Evolutionary conservation across 1,140 invertebrate species (phyloP), one percentile per base, ranked within the genome.

Genomic region (Megalonaias nervosa): DNA sequence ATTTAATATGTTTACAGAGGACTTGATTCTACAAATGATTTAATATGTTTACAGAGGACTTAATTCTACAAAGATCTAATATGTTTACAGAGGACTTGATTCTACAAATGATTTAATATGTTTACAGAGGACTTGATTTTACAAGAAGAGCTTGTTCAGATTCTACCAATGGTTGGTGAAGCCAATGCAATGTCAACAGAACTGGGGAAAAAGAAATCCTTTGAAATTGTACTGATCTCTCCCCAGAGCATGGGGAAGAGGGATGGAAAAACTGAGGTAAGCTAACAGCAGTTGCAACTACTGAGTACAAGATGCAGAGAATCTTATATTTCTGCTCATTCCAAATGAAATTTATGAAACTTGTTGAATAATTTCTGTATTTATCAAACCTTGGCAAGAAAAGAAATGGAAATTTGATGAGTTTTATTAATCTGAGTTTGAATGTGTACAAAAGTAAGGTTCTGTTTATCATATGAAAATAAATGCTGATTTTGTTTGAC

Each of bases 101-200:
- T 31, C 26, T 31, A 31, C 26, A 48, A 1, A 48, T 48, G 38
- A 48, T 48, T 48, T 48, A 48, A 48, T 68, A 19, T n/a, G 5
- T 62, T 81, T 85, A 21, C 85, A 92, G 93, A 93, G 81, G 90
- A 93, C 69, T 84, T 92, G 9, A 77, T 92, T 15, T 85, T 94
- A 17, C 93, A 93, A 81, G 92, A 94, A 79, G 93, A 94, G 67
- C 87, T 94, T 9, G 84, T 94, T 73, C 92, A 93, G 81, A 84
- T 93, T 57, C 86, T 94, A 74, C 94, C 93, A 1, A 90, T 92
- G 75, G 92, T 94, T 13, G 91, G 92, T 82, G 92, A 94, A 81
- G 94, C 93, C 6, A 94, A 94, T 86, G 91, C 91, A 56, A 94
- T 94, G 86, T 93, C 92, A 61, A 92, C 93, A 75, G 93, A 94